Evolutionary conservation across 2,113 vertebrate genomes (phyloP).

Genomic region (Macroglossus sobrinus): DNA sequence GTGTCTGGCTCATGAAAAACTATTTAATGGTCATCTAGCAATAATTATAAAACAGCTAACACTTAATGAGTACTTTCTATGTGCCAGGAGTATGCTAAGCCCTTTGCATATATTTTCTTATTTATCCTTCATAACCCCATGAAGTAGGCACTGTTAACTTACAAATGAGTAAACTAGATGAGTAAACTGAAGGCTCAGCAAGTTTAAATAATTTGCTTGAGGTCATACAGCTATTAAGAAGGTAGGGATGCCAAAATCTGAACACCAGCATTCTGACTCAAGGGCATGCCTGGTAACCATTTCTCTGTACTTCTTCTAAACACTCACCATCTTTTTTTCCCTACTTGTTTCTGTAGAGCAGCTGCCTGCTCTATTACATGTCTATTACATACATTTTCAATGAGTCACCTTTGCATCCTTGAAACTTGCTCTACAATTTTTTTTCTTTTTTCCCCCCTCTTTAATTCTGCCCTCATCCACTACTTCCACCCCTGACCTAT

Average conservation of each 20-base stretch:
- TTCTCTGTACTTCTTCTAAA: neutral
- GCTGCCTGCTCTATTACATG: neutral
- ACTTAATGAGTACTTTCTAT: neutral
- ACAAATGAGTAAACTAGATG: neutral
- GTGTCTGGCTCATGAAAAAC: neutral
- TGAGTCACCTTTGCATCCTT: slow-evolving; percentile 41
- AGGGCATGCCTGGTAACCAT: neutral
- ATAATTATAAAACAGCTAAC: neutral
- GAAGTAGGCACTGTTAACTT: neutral
- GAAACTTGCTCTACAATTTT: neutral
- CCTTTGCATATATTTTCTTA: neutral
- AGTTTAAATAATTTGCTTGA: neutral
- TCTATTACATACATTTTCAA: neutral
- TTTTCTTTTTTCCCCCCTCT: too few species aligned
- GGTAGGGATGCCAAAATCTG: neutral
- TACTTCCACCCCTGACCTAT: too few species aligned
- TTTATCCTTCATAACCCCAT: neutral
- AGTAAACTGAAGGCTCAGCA: neutral
- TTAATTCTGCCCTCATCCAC: too few species aligned
- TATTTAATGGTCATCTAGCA: neutral
- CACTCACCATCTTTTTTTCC: neutral
- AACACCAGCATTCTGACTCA: neutral
- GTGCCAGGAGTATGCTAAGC: neutral
- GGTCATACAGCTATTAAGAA: neutral
- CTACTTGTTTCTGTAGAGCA: neutral